phyloP scores from a whole-genome alignment of 2,113 vertebrate genomes.

The Leptobrachium leishanense region DNA sequence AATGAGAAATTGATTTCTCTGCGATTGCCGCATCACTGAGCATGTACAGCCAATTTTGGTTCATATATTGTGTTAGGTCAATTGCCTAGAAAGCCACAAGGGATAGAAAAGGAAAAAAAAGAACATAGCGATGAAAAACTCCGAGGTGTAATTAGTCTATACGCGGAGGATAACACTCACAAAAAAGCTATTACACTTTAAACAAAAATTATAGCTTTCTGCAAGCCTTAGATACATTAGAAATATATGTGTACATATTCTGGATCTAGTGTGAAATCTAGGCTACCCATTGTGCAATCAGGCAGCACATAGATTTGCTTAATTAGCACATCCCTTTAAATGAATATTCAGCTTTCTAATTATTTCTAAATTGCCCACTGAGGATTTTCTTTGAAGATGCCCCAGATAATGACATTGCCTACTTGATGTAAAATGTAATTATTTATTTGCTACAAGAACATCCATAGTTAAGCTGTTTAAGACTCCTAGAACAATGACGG shows the following conservation, averaged over 20 bases:
- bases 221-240: neutral
- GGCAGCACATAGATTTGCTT: neutral
- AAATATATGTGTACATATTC: too few relatives aligned
- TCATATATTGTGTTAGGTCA: constrained; percentile 40
- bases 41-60: constrained; percentile 22
- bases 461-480: too few relatives aligned
- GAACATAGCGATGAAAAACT: neutral
- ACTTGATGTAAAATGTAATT: neutral
- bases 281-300: constrained; percentile 16
- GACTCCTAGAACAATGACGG: too few relatives aligned
- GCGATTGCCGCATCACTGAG: constrained; percentile 23
- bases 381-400: constrained; percentile 11
- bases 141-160: constrained; percentile 25
- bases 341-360: constrained; percentile 37
- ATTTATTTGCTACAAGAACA: too few relatives aligned
- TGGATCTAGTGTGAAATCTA: neutral
- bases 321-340: constrained; percentile 33
- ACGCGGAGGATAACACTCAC: neutral
- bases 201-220: constrained; percentile 2
- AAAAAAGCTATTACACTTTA: neutral
- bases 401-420: neutral
- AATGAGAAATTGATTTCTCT: constrained; percentile 44
- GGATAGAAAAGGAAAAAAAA: constrained; percentile 1
- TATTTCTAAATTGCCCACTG: constrained; percentile 36
- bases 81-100: constrained; percentile 29